phyloP scores from a whole-genome alignment of 2,797 vertebrate species.

The Premnoplex brunnescens region DNA sequence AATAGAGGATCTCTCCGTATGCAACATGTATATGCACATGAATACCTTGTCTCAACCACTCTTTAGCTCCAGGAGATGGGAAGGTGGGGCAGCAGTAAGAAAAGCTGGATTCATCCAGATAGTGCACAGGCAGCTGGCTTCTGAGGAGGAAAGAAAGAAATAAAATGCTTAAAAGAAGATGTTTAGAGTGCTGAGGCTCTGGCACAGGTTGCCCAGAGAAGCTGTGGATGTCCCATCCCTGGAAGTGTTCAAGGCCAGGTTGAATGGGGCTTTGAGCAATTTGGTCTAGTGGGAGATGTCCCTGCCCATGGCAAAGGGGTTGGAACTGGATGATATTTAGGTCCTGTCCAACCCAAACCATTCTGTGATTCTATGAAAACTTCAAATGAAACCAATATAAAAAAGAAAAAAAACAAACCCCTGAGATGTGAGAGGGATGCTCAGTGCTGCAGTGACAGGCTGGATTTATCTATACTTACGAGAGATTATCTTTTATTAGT shows the following conservation, averaged over 20 bases:
- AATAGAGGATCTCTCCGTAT: neutral
- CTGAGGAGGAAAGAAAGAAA: neutral
- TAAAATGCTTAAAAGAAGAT: neutral
- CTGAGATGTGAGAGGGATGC: neutral
- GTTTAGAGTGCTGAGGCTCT: neutral
- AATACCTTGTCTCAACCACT: neutral
- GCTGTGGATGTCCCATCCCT: neutral
- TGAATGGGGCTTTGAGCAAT: neutral
- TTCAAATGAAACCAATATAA: neutral
- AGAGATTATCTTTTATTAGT: neutral
- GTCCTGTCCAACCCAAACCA: neutral
- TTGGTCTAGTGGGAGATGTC: neutral
- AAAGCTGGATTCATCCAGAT: neutral
- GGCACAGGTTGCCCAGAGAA: neutral
- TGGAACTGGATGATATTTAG: neutral
- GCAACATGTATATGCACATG: neutral
- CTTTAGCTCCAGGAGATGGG: constrained; percentile 37
- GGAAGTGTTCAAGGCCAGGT: neutral
- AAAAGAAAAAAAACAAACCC: neutral
- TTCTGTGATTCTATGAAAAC: neutral
- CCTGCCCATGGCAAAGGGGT: neutral
- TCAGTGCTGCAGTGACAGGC: neutral
- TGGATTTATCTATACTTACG: neutral
- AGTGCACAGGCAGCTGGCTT: neutral
- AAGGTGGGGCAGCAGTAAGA: neutral